phyloP scores from a whole-genome alignment of 2,888 invertebrate species.

The Axea sp. region DNA sequence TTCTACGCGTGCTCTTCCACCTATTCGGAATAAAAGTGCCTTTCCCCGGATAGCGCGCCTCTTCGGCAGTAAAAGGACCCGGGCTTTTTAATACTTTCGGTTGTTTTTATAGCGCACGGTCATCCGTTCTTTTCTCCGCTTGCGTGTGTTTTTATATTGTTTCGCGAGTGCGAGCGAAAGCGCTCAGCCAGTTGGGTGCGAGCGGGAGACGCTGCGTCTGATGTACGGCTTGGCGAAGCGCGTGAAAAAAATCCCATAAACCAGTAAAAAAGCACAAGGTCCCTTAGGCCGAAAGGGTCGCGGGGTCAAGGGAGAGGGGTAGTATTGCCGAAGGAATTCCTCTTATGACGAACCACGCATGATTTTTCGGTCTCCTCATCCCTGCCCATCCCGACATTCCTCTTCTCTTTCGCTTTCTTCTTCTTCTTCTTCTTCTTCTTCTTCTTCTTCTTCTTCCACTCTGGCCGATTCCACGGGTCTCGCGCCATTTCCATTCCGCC shows the following conservation, averaged over 20 bases:
- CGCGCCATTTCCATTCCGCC: constrained; percentile 62
- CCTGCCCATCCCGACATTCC: constrained; percentile 45
- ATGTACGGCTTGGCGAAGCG: constrained; percentile 77
- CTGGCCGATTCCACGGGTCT: constrained; percentile 27
- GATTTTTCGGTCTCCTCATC: constrained; percentile 71
- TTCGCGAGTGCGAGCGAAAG: constrained; percentile 39
- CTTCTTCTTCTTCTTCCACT: constrained; percentile 23
- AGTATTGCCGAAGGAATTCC: constrained; percentile 77
- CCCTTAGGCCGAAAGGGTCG: constrained; percentile 62
- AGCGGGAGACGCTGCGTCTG: constrained; percentile 70
- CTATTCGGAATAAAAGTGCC: constrained; percentile 48
- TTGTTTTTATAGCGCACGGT: constrained; percentile 75
- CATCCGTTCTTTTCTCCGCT: constrained; percentile 57
- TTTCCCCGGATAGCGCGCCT: constrained; percentile 47
- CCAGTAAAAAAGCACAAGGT: constrained; percentile 78
- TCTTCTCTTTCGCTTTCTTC: constrained; percentile 32
- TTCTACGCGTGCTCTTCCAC: constrained; percentile 52
- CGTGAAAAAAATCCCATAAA: constrained; percentile 79
- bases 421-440: constrained; percentile 19
- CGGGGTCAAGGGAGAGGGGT: constrained; percentile 65
- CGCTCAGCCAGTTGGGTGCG: constrained; percentile 29
- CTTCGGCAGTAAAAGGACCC: constrained; percentile 73
- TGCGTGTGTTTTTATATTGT: constrained; percentile 50
- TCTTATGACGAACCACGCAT: constrained; percentile 78
- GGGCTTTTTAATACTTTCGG: constrained; percentile 79